Evolutionary conservation across 2,888 invertebrate genomes (phyloP), one percentile per base, ranked within the genome.

Genomic region (Cybosia mesomella): DNA sequence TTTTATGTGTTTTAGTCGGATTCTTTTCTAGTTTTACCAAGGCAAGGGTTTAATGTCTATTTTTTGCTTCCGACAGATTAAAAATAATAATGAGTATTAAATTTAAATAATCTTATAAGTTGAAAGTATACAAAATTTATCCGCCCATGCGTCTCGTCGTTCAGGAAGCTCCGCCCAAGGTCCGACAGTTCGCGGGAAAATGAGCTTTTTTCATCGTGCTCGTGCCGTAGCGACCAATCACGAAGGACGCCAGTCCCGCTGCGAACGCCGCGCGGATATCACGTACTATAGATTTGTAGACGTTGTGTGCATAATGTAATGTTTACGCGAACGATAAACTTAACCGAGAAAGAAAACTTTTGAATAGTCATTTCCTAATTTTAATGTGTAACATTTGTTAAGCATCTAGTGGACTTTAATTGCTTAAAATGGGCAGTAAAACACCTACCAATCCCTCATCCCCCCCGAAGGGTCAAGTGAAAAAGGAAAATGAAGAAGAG

Each of bases 401-500:
- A 74, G 61, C 70, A 67, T 60, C 71, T 75, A 83, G 85, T 85
- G 85, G 76, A 87, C 72, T 73, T 72, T 80, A 58, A 58, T 68
- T 75, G 73, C 36, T 67, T 67, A 85, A 75, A 80, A 96, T 96
- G 96, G 95, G 94, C 82, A 93, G 92, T 77, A 95, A 95, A 88
- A 92, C 95, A 53, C 91, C 95, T 34, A 73, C 87, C 32, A 87
- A 91, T 66, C 84, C 91, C 53, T 83, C 90, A 9, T 89, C 93
- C 68, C 92, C 94, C 36, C 91, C 92, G 13, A 89, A 91, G 73
- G 84, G 91, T 58, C 92, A 90, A 84, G 95, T 96, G 79, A 97
- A 97, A 91, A 97, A 97, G 90, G 97, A 97, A 89, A 94, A 96
- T 82, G 96, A 96, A 91, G 97, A 97, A 93, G 97, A 97, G 93